Evolutionary conservation across 2,113 vertebrate genomes (phyloP), one percentile per base, ranked within the genome.

Genomic region (Chrysochloris asiatica): DNA sequence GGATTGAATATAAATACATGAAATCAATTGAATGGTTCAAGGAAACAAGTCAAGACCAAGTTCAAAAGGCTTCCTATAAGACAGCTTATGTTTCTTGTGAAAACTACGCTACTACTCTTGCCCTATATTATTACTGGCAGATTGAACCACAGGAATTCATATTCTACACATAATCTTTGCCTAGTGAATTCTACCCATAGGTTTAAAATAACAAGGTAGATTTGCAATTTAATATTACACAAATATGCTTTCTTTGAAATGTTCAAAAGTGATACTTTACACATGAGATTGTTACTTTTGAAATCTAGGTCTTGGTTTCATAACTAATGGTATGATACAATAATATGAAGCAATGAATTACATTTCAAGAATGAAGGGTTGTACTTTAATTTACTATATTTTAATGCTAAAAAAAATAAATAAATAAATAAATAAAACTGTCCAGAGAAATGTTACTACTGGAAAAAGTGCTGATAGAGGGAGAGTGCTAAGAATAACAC

Each of bases 201-300:
- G 81, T 86, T 43, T 92, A 86, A 95, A 95, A 85, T 93, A 94
- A 88, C 30, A 90, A 96, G 52, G 76, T 83, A 88, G 94, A 90
- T 75, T 54, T 83, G 88, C n/a, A 92, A 90, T 50, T 86, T 90
- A 94, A 78, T 88, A 61, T 28, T 41, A 91, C 38, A 86, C 54
- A 78, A 95, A 88, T 81, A n/a, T 88, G 67, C 85, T 80, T n/a
- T 91, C 85, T 71, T 92, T 88, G 48, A 77, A 91, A 48, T 88
- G 43, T 73, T 92, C 76, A 83, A 92, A 94, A 76, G 88, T 61
- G 72, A 90, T 33, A 82, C 30, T 90, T 95, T 90, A 72, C 89
- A 93, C 38, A 83, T 47, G 69, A 88, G 78, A 85, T 33, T 22
- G 13, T 61, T 86, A 77, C n/a, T 95, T 92, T 92, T 95, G 65